Base-by-base conservation (phyloP, 2,113 vertebrate species). In the Oryzias curvinotus region DNA sequence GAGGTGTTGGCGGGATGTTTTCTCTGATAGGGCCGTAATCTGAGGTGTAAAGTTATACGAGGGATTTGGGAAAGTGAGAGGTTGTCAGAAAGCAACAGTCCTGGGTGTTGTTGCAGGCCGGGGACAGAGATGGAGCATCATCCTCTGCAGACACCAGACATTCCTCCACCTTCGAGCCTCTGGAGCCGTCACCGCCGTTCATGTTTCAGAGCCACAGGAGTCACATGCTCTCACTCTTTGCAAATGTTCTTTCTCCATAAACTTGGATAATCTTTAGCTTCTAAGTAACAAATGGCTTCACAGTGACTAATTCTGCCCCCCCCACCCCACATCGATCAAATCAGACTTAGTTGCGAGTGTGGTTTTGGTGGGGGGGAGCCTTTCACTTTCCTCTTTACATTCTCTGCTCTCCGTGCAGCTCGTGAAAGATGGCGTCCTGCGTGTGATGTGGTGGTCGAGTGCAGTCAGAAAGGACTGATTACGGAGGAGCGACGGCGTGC, bases 401-500 rank as follows among this genome's bases (percentile, higher is more conserved):
- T 71, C 83, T 78, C 75, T n/a, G 78, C 78, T 75, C 65, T 82
- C 75, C 77, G 70, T 76, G 75, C 42, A 67, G 75, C 79, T 86
- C 83, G 85, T 90, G 81, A 91, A 90, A 87, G 83, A 83, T 85
- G 74, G 67, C 30, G 65, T 81, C 75, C 65, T 30, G 81, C 54
- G 77, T 92, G 86, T 93, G 91, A 92, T 92, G 92, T 92, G 91
- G 92, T 78, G 43, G 81, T 81, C 57, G 75, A 82, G 78, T 49
- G 73, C 81, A 88, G 87, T 89, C 90, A 92, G 89, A 91, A 91
- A 86, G 87, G 88, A 91, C 83, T 92, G 91, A 93, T 92, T 92
- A 92, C 84, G 85, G 84, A 84, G 19, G 75, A 80, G 84, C 79
- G 81, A 81, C 88, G 67, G 68, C 85, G 66, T 82, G 85, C 88